Evolutionary conservation across 2,797 vertebrate species (phyloP), one percentile per base, ranked within the genome.

Genomic region (Sparidentex hasta): DNA sequence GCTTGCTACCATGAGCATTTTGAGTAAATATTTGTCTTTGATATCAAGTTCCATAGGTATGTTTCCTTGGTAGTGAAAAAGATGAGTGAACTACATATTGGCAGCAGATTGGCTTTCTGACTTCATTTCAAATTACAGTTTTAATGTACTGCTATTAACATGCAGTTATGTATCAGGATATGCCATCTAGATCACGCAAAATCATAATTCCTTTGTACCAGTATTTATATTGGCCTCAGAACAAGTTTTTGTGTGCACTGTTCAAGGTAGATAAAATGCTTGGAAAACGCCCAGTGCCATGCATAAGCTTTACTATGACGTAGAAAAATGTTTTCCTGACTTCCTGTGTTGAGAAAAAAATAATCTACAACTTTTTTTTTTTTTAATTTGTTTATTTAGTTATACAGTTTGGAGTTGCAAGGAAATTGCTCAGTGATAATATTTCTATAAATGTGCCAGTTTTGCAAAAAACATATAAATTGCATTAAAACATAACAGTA

Each of bases 201-300:
- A 43, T 11, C 12, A 21, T 29, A 51, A 23, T 44, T 6, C 16
- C 33, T 16, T 71, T 56, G 23, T 7, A 29, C 3, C 12, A 9
- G 3, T 65, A 11, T 50, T 68, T 73, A 67, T 5, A 20, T 41
- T 50, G 43, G 55, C 5, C 44, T 33, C 23, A 50, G 18, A 38
- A 46, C 25, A 20, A 11, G 25, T 56, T 78, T 74, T 46, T 83
- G 54, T 71, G 4, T 33, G 54, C 17, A 51, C 8, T 65, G 8
- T 71, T 9, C 50, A 78, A 82, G 44, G 13, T 57, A 38, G 9
- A 38, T 38, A 38, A 38, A 38, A 38, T 11, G 38, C 38, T 38
- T 8, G 38, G 38, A 33, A 13, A 55, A 27, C 13, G 14, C 16
- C 11, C 6, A 38, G 38, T 38, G 38, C 38, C 38, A 38, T 38